Base-by-base conservation (phyloP, 1,140 invertebrate genomes). In the Zaprionus africanus region DNA sequence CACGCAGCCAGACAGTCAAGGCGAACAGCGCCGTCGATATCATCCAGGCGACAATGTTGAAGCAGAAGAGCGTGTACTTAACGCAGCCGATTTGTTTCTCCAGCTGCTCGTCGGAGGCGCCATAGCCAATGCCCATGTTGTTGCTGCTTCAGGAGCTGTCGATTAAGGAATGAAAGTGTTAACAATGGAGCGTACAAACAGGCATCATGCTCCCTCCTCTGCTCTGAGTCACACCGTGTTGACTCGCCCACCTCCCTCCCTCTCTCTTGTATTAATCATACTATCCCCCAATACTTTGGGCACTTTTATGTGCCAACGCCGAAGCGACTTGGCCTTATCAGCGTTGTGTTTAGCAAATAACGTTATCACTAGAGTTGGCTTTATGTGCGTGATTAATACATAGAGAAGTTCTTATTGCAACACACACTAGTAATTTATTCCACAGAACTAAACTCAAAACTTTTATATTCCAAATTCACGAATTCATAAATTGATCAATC, bases 1-100 rank as follows among this genome's bases (percentile, higher is more conserved):
- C 94, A 60, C 96, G 94, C 77, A 98, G 94, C 96, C 97, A 98
- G 19, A 98, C 93, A 36, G 96, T 95, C 9, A 98, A 92, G 0
- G 95, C 96, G 74, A 98, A 96, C 73, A 97, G 94, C 1, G 95
- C 94, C 0, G 95, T 94, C 1, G 96, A 97, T 38, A 97, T 94
- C 92, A 96, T 95, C 95, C 95, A 96, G 81, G 95, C 92, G 22
- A 96, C 93, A 46, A 96, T 94, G 81, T 95, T 96, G 84, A 96
- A 94, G 76, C 95, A 96, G 79, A 96, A 96, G 46, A 96, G 93
- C 15, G 94, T 95, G 79, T 96, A 96, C 85, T 96, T 96, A 57
- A 96, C 94, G 81, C 94, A 94, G 67, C 94, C 95, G 73, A 96
- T 96, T 68, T 95, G 94, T 36, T 94, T 94, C 82, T 96, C 95